Evolutionary conservation across 2,888 invertebrate species (phyloP), one percentile per base, ranked within the genome.

Genomic region (Notodonta ziczac): DNA sequence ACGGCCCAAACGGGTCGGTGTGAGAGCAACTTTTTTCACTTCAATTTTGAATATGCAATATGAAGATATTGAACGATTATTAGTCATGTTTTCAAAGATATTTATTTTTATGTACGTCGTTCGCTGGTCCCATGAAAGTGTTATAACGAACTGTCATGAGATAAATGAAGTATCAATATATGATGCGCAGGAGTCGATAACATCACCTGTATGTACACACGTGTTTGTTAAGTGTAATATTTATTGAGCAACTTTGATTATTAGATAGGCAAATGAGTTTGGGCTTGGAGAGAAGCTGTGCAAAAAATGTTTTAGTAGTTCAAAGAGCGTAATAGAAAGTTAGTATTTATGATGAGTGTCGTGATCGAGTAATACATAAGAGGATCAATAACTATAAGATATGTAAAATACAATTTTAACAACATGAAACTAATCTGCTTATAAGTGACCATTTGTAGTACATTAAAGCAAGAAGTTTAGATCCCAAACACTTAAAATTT

Each of bases 11-110:
- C 85, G 80, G 84, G 80, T 81, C 82, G 77, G 82, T 83, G 87
- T 86, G 87, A 87, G 89, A 84, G 83, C 73, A 76, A 69, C 72
- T 66, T 64, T 77, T 81, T 88, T 88, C 72, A 70, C 72, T 73
- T 81, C 79, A 84, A 82, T 84, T 80, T 87, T 84, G 78, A 86
- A 87, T 88, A 89, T 83, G 91, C 86, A 88, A 89, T 88, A 88
- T 89, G 83, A 89, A 89, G 85, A 89, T 91, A 92, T 92, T 92
- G 91, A 91, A 85, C 82, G 86, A 88, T 88, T 87, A 88, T 91
- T 87, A 88, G 87, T 88, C 86, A 84, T 85, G 79, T 83, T 78
- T 78, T 74, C 63, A 71, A 81, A 82, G 78, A 75, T 79, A 82
- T 82, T 80, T 80, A 80, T 84, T 81, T 81, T 75, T 79, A 73